Evolutionary conservation across 2,797 vertebrate species (phyloP), one percentile per base, ranked within the genome.

Genomic region (Eurystomus glaucurus): DNA sequence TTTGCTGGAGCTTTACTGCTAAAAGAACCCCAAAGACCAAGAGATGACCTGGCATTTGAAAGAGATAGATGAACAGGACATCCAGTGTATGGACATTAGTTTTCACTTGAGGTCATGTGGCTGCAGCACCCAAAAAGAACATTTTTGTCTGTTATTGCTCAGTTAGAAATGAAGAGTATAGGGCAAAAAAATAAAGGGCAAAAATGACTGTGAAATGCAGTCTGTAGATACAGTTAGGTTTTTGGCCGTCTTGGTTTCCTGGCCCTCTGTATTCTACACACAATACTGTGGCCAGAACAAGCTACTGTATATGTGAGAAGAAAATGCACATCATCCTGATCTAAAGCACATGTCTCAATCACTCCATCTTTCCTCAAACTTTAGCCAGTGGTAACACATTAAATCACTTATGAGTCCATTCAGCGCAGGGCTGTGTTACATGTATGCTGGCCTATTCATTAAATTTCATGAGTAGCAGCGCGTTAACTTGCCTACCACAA

Each of bases 401-500:
- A 84, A 81, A 96, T 79, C 54, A 25, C 71, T 91, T 76, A 14
- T 0, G 22, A 93, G 69, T 16, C 90, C 85, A 29, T 86, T 86
- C 82, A 90, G 69, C 72, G 71, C 65, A 69, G 22, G 66, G 50
- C 65, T 84, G 35, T 51, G 50, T 81, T 88, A 74, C 82, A 66
- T 46, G 37, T 62, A 65, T 45, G 45, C 72, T 86, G 88, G 61
- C 25, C 62, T 72, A 51, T 55, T 79, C 79, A 88, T 95, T 91
- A 90, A 92, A 88, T 95, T 95, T 95, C 35, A 41, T 39, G 33
- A 51, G 57, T 10, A 50, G 26, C 4, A 61, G 41, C 54, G 58
- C 43, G 51, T 95, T 61, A 92, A 93, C 15, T 84, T 97, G 80
- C 85, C 84, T 90, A 14, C 86, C 77, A 89, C 60, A 95, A 85